Conservation (phyloP, 2,797 vertebrate genomes). For the Takifugu ocellatus region DNA sequence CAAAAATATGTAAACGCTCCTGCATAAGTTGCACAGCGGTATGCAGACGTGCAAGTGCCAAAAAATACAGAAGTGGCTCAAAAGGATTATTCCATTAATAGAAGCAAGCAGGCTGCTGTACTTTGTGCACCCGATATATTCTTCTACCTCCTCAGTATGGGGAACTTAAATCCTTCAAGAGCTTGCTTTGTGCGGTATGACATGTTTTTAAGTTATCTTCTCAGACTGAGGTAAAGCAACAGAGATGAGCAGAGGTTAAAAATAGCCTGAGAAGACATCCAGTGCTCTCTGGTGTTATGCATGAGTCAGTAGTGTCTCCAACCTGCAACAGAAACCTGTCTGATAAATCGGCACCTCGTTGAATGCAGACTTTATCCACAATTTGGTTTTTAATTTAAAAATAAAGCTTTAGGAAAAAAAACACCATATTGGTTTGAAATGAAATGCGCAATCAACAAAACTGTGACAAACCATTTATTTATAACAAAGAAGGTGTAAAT, state of each 20-base stretch:
- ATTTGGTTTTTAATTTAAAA: constrained; percentile 14
- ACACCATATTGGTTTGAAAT: constrained; percentile 40
- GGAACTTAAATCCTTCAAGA: constrained; percentile 24
- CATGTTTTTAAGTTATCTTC: constrained; percentile 14
- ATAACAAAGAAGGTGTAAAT: constrained; percentile 17
- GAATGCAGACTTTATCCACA: constrained; percentile 11
- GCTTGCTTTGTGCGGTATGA: constrained; percentile 20
- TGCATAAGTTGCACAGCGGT: neutral
- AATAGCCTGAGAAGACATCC: neutral
- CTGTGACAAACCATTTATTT: constrained; percentile 13
- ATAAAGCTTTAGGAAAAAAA: constrained; percentile 18
- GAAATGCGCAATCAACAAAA: constrained; percentile 43
- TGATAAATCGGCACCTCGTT: constrained; percentile 30
- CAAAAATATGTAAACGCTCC: no score
- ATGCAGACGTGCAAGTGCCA: constrained; percentile 36
- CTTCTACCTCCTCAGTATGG: constrained; percentile 20
- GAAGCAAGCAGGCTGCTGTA: constrained; percentile 30
- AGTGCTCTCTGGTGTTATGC: constrained; percentile 11
- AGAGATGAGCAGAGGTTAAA: constrained; percentile 4
- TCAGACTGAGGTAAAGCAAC: constrained; percentile 16
- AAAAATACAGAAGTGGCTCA: constrained; percentile 41
- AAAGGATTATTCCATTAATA: constrained; percentile 46
- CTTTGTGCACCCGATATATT: constrained; percentile 35
- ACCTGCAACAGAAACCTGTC: constrained; percentile 30
- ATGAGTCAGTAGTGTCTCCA: constrained; percentile 40